Evolutionary conservation across 2,797 vertebrate species (phyloP), one percentile per base, ranked within the genome.

Genomic region (Varecia variegata): DNA sequence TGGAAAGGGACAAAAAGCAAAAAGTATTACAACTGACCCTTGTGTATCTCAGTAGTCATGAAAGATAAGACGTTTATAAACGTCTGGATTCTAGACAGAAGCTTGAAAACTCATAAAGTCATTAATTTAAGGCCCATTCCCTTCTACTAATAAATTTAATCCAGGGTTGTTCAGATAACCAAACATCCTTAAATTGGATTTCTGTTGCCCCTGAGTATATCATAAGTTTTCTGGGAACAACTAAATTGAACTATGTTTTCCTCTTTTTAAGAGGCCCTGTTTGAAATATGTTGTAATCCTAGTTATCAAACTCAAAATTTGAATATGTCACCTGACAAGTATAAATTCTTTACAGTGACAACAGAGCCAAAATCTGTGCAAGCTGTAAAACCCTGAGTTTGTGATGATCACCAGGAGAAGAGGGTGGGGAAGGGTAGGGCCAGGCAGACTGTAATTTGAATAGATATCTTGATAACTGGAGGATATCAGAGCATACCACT

Each of bases 201-300:
- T 95, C 60, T 79, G 3, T 58, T 50, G 6, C 15, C 56, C 4
- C 23, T 87, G 32, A 7, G 14, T 30, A 25, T 11, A 12, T 68
- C 20, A 20, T 70, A 71, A 27, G 25, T 50, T 70, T 89, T 90
- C 47, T 77, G 52, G 43, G 30, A 73, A 93, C 71, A 90, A 93
- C 18, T 43, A 84, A 83, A 80, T 27, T 70, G 50, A 90, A 62
- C 40, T 80, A 47, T 12, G 4, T 6, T 43, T 43, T 60, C 14
- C 14, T 67, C 35, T 54, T 74, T 62, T 14, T 35, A 45, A 18
- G 27, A 65, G 54, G 4, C 6, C 3, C 7, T 14, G 8, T 8
- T n/a, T 84, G 47, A 95, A 93, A 95, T 90, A 81, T 5, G 23
- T 23, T 82, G 30, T 35, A 23, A 91, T 91, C 54, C 83, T 85